A percentile compares a stretch with the other conserved stretches of the same genome.
Evolutionary conservation across 2,888 invertebrate species (phyloP).

Genomic region (Lithophane socia): DNA sequence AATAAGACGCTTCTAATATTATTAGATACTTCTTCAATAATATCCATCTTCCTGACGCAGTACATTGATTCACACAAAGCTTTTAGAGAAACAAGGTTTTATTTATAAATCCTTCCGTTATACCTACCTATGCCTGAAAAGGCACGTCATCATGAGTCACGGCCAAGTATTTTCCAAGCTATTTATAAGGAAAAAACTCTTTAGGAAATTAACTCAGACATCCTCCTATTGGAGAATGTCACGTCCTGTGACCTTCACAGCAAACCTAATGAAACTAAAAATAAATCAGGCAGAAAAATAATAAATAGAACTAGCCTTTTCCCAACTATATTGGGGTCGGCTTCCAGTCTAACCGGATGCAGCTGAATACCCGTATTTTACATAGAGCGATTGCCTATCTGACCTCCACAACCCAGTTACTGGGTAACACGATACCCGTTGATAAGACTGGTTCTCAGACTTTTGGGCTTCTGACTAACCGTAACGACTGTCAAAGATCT

Average conservation of each 20-base stretch:
- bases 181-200: conserved; percentile 27
- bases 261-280: conserved; percentile 3
- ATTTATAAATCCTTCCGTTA: background rate
- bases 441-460: background rate
- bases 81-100: background rate
- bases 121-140: conserved; percentile 7
- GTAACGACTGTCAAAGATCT: background rate
- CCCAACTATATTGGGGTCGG: background rate
- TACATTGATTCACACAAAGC: background rate
- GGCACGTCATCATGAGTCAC: background rate
- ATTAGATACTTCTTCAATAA: background rate
- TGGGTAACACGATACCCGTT: background rate
- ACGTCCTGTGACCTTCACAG: conserved; percentile 1
- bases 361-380: background rate
- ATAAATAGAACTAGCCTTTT: background rate
- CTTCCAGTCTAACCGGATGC: background rate
- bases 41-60: background rate
- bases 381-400: background rate
- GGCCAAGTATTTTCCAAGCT: background rate
- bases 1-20: background rate
- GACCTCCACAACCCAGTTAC: background rate
- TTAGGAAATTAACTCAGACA: conserved; percentile 42
- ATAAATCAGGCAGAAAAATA: background rate
- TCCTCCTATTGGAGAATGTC: conserved; percentile 24
- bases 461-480: background rate